These are phyloP conservation scores for Gymnosoma rotundatum DNA, from an alignment of 2,888 invertebrate species.

Conservation along the genomic window DNA sequence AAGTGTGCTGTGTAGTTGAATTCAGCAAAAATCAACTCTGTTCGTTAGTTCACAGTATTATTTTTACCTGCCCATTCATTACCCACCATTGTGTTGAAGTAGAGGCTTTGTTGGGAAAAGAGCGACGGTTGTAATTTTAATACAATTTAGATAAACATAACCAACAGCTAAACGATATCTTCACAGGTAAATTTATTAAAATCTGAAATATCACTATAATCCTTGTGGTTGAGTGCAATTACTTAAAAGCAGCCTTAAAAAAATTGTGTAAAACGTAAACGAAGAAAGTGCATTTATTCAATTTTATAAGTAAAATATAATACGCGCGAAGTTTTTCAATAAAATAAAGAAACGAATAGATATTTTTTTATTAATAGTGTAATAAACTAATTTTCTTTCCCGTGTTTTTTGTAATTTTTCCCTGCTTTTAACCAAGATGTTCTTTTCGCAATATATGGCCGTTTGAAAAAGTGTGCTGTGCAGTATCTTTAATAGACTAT, in stretches of 20 bases:
- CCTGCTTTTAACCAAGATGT: conserved; percentile 3
- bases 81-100: conserved; percentile 66
- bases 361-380: neutral
- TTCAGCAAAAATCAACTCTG: conserved; percentile 65
- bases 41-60: conserved; percentile 42
- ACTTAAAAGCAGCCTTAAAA: neutral
- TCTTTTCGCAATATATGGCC: conserved; percentile 68
- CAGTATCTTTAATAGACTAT: conserved; percentile 57
- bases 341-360: no score
- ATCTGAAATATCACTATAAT: neutral
- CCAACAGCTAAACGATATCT: neutral
- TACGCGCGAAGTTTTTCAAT: no score
- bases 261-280: neutral
- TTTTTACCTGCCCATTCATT: conserved; percentile 72
- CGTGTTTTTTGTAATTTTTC: neutral
- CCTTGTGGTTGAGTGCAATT: neutral
- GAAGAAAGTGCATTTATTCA: neutral
- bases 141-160: conserved; percentile 15
- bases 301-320: neutral
- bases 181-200: neutral
- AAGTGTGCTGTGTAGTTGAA: conserved; percentile 63
- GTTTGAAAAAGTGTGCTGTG: conserved; percentile 71
- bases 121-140: conserved; percentile 30
- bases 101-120: conserved; percentile 34
- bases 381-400: neutral